These are phyloP conservation scores for Pelusios castaneus DNA, from an alignment of 2,113 vertebrate species.

Conservation along the genomic window DNA sequence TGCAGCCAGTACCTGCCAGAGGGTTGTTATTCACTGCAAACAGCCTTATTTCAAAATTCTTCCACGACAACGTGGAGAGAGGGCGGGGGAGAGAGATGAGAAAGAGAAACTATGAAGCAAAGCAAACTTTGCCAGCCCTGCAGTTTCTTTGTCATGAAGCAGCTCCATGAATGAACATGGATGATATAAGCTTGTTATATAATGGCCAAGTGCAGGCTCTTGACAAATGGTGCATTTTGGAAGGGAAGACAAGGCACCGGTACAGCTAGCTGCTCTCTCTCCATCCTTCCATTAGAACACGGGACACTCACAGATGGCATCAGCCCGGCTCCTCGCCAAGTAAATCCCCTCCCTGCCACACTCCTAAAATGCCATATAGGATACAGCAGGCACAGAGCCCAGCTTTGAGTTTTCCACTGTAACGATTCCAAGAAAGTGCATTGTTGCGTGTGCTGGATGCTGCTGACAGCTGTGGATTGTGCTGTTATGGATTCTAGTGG, in stretches of 20 bases:
- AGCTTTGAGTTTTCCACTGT: not conserved
- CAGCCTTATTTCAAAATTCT: not conserved
- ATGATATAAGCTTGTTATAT: not conserved
- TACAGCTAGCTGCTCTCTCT: not conserved
- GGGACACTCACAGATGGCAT: not conserved
- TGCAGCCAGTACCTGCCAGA: too few relatives aligned
- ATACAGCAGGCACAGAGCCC: not conserved
- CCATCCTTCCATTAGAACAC: not conserved
- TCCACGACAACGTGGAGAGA: fast-evolving
- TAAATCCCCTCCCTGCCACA: not conserved
- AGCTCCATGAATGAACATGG: not conserved
- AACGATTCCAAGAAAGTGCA: not conserved
- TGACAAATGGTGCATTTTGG: not conserved
- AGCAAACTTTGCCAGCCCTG: not conserved
- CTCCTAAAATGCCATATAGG: not conserved
- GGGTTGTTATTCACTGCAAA: not conserved
- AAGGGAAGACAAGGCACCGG: not conserved
- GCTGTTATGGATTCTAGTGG: not conserved
- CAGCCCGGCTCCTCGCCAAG: not conserved
- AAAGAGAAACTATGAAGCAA: not conserved
- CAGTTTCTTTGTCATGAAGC: not conserved
- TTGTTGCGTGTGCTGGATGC: not conserved
- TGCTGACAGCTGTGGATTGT: not conserved
- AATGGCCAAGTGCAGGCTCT: not conserved
- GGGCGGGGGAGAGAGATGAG: fast-evolving